These are phyloP conservation scores for Arothron firmamentum DNA, from an alignment of 2,113 vertebrate species.

Conservation along the genomic window DNA sequence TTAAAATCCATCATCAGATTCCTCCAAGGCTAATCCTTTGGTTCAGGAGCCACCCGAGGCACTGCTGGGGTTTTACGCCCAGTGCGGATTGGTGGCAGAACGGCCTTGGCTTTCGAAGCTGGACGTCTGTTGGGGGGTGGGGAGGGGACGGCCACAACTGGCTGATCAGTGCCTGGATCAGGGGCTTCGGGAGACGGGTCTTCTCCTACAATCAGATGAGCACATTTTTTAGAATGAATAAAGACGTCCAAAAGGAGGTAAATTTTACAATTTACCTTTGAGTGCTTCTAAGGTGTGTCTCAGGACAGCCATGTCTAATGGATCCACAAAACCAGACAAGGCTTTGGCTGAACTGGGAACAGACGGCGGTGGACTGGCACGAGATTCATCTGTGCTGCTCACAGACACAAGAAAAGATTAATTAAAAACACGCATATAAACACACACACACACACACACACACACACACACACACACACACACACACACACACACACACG, in stretches of 20 bases:
- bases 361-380: conserved; percentile 17
- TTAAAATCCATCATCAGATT: background rate
- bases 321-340: conserved; percentile 41
- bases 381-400: conserved; percentile 59
- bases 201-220: background rate
- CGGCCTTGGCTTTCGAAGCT: conserved; percentile 71
- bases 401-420: background rate
- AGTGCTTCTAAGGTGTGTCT: conserved; percentile 43
- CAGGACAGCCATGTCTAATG: conserved; percentile 28
- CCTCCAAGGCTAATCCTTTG: conserved; percentile 1
- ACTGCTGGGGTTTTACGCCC: conserved; percentile 62
- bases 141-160: background rate
- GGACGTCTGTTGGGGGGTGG: conserved; percentile 44
- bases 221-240: background rate
- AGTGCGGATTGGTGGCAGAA: conserved; percentile 83
- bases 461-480: background rate
- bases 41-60: background rate
- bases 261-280: conserved; percentile 50
- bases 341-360: conserved; percentile 46
- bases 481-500: background rate
- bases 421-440: background rate
- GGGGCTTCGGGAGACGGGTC: conserved; percentile 36
- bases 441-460: background rate
- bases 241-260: background rate
- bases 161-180: conserved; percentile 15